Base-by-base conservation (phyloP, 2,888 invertebrate genomes). In the Stomorhina lunata region DNA sequence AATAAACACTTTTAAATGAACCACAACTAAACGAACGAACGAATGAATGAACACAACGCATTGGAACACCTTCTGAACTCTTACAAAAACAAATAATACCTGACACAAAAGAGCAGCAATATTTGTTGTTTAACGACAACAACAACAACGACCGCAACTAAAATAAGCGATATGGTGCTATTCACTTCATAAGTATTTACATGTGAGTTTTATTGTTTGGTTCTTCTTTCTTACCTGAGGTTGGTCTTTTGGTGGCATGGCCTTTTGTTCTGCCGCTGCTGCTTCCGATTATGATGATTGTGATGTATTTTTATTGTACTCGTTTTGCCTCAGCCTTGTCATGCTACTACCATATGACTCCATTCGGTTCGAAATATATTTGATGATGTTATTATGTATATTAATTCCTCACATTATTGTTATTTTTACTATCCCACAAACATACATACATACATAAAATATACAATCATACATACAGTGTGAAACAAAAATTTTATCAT, bases 81-180 rank as follows among this genome's bases (percentile, higher is more conserved):
- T 43, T 12, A 29, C 40, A 55, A 55, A 22, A n/a, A 27, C 29
- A 22, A 17, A 25, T 40, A 63, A 53, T n/a, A 5, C 25, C 45
- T 48, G 37, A 25, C 65, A 53, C 15, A 80, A 59, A 63, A 50
- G 84, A 86, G 81, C 72, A 84, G 72, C 84, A 85, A 85, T 84
- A 86, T 86, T 85, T 86, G 82, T 86, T 86, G 85, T 86, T 86
- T 84, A 83, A 80, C 82, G 77, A 29, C 72, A 73, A 27, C 37
- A 73, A 77, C 71, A 82, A 43, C 68, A 76, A 69, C 73, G 85
- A 25, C 43, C n/a, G n/a, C n/a, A n/a, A n/a, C n/a, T n/a, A n/a
- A n/a, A 72, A 55, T 40, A 40, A 27, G 59, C 48, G 50, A 20
- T 57, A 29, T 53, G 78, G 65, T 53, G 66, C 53, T 59, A 55